A percentile compares a stretch with the other conserved stretches of the same genome.
These are phyloP conservation scores for Lithophane ornitopus DNA, from an alignment of 2,888 invertebrate genomes.

Conservation along the genomic window DNA sequence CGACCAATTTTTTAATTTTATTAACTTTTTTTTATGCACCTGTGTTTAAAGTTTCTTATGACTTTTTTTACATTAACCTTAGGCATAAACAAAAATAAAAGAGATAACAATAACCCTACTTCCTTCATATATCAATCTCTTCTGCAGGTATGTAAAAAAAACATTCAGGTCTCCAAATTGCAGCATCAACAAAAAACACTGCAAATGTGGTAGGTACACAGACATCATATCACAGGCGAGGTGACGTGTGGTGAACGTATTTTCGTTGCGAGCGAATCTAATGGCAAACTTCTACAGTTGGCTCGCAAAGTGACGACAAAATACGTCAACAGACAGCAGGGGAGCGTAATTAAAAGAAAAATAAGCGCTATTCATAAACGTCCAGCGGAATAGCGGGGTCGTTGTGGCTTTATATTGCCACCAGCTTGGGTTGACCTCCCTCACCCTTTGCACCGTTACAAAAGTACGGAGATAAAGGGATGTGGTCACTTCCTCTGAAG, in stretches of 20 bases:
- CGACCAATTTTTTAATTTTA: too few relatives aligned
- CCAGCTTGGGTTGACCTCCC: constrained; percentile 75
- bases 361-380: constrained; percentile 90
- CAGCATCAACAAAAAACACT: constrained; percentile 39
- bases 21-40: too few relatives aligned
- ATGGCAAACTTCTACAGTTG: constrained; percentile 58
- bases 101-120: not conserved
- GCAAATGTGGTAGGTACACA: constrained; percentile 46
- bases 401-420: constrained; percentile 81
- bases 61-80: not conserved
- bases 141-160: not conserved
- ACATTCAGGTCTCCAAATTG: constrained; percentile 17
- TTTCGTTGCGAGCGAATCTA: constrained; percentile 53
- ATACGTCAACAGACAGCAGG: constrained; percentile 79
- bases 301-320: constrained; percentile 71
- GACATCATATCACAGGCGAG: constrained; percentile 35
- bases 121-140: not conserved
- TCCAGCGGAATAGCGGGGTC: constrained; percentile 83
- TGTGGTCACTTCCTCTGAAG: constrained; percentile 41
- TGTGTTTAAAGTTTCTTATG: constrained; percentile 10
- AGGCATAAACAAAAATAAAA: not conserved
- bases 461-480: constrained; percentile 15
- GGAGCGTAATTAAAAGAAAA: constrained; percentile 89
- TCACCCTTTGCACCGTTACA: constrained; percentile 49
- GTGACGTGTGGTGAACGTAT: constrained; percentile 61